Base-by-base conservation (phyloP, 2,113 vertebrate species). In the Manacus vitellinus region DNA sequence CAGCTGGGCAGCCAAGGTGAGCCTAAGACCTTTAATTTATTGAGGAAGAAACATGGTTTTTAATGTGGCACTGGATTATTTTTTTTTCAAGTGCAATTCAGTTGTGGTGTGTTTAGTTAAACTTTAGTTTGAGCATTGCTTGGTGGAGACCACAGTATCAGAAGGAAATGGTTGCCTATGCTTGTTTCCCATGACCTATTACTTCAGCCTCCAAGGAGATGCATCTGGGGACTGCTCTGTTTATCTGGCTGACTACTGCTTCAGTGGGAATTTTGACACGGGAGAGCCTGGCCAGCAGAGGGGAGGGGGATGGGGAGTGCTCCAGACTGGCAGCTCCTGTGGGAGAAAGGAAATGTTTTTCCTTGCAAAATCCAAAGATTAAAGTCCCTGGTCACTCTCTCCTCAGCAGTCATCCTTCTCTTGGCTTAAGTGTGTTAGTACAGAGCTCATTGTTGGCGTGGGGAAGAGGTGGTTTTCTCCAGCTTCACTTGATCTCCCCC, bases 151-250 rank as follows among this genome's bases (percentile, higher is more conserved):
- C 61, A 44, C 75, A 79, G 65, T 93, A 93, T 94, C 95, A 94
- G 72, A 80, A 96, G 94, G 94, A 96, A 94, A 91, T 59, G 91
- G 77, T 91, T 89, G 93, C 88, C 92, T 95, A 81, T 84, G 88
- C 78, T 71, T 43, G 52, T 94, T 93, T 96, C 92, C 96, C 95
- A 95, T 97, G 96, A 97, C 92, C 95, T 92, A 85, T 95, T 89
- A 91, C 82, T 95, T 84, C 81, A 91, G 92, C 71, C 92, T 96
- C 82, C 41, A 35, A 92, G 80, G 93, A 84, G 86, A 95, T 91
- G 87, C 88, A 88, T 88, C 96, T 96, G 81, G 76, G 88, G 91
- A 91, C 54, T 76, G 81, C 77, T 87, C 55, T 96, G 92, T 97
- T 96, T 97, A 92, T 97, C 95, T 96, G 86, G 81, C 93, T 81